Base-by-base conservation (phyloP, 2,888 invertebrate genomes). In the Steromphala cineraria region DNA sequence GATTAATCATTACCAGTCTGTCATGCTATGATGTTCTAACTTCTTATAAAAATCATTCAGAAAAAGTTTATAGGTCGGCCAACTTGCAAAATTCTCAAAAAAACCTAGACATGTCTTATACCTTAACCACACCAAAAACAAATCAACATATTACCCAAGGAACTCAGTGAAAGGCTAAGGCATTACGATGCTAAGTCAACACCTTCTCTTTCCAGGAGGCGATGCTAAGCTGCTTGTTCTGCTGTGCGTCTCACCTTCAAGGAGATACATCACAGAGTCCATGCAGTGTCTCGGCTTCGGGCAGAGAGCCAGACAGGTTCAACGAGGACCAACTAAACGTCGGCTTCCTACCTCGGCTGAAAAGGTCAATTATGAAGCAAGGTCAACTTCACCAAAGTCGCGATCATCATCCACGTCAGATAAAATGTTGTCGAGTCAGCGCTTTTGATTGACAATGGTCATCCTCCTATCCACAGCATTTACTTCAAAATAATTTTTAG, bases 271-370 rank as follows among this genome's bases (percentile, higher is more conserved):
- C 71, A 90, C 91, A 24, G 92, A 92, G 84, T 90, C 92, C 0
- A 84, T 90, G 19, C 92, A 92, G 78, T 90, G 91, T 82, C 87
- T 92, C 24, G 90, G 90, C 0, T 92, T 92, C 81, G 92, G 92
- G 28, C 90, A 91, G 83, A 77, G 92, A 36, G 90, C 91, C 15
- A 76, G 92, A n/a, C 92, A 92, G 85, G 90, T 92, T 4, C 90
- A 91, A 83, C 83, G 92, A 10, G 92, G 92, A 1, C 91, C 89
- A 40, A 89, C 90, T 17, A 90, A 90, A 78, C 84, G 90, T 0
- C 81, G 90, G 28, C 87, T 90, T 1, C 91, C 90, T 17, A 87
- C 90, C 5, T 89, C 89, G 7, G 89, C 87, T 7, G 90, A 91
- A 84, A 90, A 90, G 83, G 89, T 89, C 0, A 80, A 71, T 53